phyloP scores from a whole-genome alignment of 2,888 invertebrate genomes.

The Flabesymbios commensalis region DNA sequence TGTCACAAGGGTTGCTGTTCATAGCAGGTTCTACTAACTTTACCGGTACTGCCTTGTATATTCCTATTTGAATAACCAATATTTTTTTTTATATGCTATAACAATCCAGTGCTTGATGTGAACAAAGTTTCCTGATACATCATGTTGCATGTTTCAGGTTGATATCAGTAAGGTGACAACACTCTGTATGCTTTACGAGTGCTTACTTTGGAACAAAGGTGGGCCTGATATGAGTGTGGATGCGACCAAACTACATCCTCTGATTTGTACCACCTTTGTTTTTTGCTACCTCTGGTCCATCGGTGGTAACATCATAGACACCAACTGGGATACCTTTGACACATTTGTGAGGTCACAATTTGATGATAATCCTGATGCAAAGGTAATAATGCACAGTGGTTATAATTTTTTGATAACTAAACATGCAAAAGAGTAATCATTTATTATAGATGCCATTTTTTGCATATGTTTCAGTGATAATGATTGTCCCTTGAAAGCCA shows the following conservation, averaged over 20 bases:
- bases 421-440: too few species aligned
- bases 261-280: constrained; percentile 77
- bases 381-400: constrained; percentile 56
- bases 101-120: too few species aligned
- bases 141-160: constrained; percentile 71
- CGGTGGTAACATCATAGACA: constrained; percentile 81
- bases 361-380: constrained; percentile 73
- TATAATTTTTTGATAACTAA: too few species aligned
- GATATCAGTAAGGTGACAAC: constrained; percentile 81
- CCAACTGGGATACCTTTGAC: constrained; percentile 74
- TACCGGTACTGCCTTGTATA: too few species aligned
- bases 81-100: too few species aligned
- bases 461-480: too few species aligned
- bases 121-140: too few species aligned
- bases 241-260: constrained; percentile 65
- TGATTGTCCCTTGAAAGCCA: too few species aligned
- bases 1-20: too few species aligned
- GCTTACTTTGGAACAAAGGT: constrained; percentile 71
- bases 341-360: constrained; percentile 72
- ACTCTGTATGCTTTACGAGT: constrained; percentile 75
- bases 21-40: too few species aligned
- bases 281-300: constrained; percentile 84
- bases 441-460: too few species aligned
- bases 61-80: too few species aligned
- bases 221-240: constrained; percentile 69